Conservation (phyloP, 2,888 invertebrate genomes). For the Mythimna lalbum region DNA sequence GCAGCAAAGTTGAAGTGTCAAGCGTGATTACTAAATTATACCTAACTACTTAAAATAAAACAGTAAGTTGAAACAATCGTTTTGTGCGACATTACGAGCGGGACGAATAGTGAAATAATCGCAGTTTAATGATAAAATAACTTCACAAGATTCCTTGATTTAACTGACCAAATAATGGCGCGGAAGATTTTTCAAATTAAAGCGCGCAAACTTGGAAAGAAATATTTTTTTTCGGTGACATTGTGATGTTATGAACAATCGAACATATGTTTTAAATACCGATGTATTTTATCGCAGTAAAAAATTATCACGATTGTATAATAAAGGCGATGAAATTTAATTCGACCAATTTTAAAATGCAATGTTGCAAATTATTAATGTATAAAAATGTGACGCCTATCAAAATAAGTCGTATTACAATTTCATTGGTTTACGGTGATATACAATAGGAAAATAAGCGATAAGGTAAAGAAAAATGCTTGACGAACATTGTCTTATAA, state of each 20-base stretch:
- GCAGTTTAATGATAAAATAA: constrained; percentile 36
- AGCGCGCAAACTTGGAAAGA: not conserved
- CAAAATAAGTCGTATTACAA: constrained; percentile 25
- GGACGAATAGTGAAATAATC: constrained; percentile 52
- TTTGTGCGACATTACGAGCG: constrained; percentile 35
- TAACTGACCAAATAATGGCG: not conserved
- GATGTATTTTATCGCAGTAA: constrained; percentile 7
- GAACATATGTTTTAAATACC: not conserved
- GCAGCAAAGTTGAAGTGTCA: constrained; percentile 20
- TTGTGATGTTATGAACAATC: not conserved
- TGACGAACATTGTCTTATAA: constrained; percentile 35
- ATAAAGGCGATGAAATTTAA: constrained; percentile 14
- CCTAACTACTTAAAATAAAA: constrained; percentile 36
- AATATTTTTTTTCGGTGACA: not conserved
- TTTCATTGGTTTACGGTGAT: constrained; percentile 16
- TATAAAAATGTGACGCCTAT: not conserved
- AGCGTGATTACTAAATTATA: constrained; percentile 39
- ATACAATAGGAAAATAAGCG: constrained; percentile 34
- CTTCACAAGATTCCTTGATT: constrained; percentile 20
- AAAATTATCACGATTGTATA: constrained; percentile 25
- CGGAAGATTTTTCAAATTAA: not conserved
- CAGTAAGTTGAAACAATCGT: constrained; percentile 44
- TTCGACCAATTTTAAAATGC: constrained; percentile 17
- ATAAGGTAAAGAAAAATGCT: constrained; percentile 40
- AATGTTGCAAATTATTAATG: not conserved